Conservation (phyloP, 2,797 vertebrate genomes). For the Alcedo quadribrachys region DNA sequence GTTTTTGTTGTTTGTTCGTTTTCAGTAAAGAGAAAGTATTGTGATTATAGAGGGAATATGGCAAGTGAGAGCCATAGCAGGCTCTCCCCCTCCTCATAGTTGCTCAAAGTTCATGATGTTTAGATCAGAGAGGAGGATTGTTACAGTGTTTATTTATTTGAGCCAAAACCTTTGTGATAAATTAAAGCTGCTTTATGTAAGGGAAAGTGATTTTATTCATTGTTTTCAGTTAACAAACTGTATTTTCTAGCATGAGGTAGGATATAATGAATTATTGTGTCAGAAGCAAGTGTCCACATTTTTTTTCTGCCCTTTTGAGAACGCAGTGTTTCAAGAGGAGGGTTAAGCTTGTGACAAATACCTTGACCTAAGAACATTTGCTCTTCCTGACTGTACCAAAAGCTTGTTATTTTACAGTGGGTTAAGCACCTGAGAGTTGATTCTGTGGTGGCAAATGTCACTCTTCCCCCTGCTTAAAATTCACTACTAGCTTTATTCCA, state of each 20-base stretch:
- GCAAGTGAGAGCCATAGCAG: background rate
- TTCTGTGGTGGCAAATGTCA: background rate
- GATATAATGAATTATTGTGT: background rate
- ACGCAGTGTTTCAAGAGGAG: background rate
- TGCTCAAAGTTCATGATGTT: background rate
- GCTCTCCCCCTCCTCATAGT: background rate
- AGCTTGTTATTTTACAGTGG: background rate
- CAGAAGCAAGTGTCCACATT: background rate
- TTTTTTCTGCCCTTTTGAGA: background rate
- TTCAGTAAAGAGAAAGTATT: background rate
- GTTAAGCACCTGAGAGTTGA: background rate
- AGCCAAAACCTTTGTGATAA: background rate
- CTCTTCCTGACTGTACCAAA: background rate
- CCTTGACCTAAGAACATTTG: slow-evolving; percentile 5
- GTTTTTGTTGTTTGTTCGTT: background rate
- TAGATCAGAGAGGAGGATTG: background rate
- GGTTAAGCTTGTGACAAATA: background rate
- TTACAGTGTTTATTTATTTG: background rate
- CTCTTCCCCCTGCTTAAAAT: slow-evolving; percentile 18
- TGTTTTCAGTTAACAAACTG: background rate
- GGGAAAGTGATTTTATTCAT: background rate
- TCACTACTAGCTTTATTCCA: background rate
- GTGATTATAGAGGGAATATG: background rate
- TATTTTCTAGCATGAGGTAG: background rate
- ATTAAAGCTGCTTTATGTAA: background rate